phyloP scores from a whole-genome alignment of 2,113 vertebrate genomes.

The Leptobrachium leishanense region DNA sequence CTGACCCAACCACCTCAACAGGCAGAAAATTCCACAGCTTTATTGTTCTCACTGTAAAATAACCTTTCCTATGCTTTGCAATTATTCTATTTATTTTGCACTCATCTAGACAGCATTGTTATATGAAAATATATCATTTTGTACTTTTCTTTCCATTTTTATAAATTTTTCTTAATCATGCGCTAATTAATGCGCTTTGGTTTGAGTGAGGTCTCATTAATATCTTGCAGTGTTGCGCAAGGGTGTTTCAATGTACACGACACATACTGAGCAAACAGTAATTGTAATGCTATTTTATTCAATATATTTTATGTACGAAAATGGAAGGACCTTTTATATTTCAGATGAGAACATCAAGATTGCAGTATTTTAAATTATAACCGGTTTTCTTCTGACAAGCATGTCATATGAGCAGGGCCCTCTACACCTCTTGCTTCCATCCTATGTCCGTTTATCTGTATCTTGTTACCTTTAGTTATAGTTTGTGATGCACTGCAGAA shows the following conservation, averaged over 20 bases:
- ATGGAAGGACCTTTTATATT: background rate
- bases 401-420: background rate
- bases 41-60: too few species aligned
- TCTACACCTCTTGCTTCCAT: too few species aligned
- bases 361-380: background rate
- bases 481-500: too few species aligned
- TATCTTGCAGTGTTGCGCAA: background rate
- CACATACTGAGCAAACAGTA: background rate
- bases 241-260: background rate
- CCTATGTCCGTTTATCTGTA: too few species aligned
- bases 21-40: too few species aligned
- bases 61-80: too few species aligned
- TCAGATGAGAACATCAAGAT: background rate
- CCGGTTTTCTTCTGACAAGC: background rate
- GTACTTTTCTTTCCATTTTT: background rate
- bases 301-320: background rate
- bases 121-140: background rate
- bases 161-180: background rate
- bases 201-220: background rate
- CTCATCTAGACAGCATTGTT: too few species aligned
- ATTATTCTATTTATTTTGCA: too few species aligned
- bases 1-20: too few species aligned
- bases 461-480: too few species aligned
- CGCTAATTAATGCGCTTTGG: background rate
- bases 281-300: background rate